Conservation (phyloP, 2,888 invertebrate genomes). For the Germaria angustata region DNA sequence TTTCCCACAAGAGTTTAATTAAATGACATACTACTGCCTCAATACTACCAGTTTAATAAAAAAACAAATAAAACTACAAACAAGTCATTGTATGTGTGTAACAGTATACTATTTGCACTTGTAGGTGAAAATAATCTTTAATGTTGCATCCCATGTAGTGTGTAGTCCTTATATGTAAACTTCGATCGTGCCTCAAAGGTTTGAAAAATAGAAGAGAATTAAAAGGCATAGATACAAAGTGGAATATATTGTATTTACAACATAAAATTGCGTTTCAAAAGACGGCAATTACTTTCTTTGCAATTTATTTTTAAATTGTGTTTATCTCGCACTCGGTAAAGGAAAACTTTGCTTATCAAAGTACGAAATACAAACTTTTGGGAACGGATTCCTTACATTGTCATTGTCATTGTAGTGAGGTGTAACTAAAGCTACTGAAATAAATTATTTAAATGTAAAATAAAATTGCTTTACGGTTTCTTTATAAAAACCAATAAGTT, state of each 20-base stretch:
- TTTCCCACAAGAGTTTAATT: slow-evolving; percentile 44
- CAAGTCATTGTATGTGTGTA: background rate
- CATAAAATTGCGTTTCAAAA: slow-evolving; percentile 27
- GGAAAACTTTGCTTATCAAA: background rate
- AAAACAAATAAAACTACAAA: background rate
- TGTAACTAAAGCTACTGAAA: background rate
- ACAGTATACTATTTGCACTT: background rate
- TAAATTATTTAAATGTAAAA: too few species aligned
- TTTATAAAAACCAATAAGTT: too few species aligned
- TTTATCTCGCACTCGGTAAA: background rate
- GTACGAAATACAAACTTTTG: background rate
- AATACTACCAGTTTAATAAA: background rate
- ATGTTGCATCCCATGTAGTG: background rate
- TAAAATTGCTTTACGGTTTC: too few species aligned
- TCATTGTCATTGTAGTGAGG: too few species aligned
- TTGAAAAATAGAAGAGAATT: background rate
- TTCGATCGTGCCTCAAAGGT: slow-evolving; percentile 41
- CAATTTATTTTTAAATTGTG: background rate
- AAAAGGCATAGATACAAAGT: background rate
- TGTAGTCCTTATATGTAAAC: background rate
- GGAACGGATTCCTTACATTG: background rate
- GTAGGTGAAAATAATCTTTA: background rate
- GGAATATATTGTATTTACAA: background rate
- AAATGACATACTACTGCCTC: slow-evolving; percentile 31
- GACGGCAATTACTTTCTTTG: background rate